A percentile compares a stretch with the other conserved stretches of the same genome.
phyloP scores from a whole-genome alignment of 1,140 invertebrate species.

The Onthophagus taurus region DNA sequence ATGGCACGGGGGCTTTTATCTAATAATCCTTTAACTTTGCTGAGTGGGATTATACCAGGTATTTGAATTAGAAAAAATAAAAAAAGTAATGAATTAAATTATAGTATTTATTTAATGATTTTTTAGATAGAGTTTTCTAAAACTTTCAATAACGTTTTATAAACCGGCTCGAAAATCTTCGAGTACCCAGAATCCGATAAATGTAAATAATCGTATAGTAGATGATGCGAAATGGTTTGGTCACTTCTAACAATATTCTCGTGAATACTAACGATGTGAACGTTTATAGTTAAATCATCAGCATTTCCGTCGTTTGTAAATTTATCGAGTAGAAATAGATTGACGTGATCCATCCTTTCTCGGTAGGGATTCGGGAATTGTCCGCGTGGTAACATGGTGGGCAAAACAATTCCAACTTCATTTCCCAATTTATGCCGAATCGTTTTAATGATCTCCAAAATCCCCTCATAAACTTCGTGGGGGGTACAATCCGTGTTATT shows the following conservation, averaged over 20 bases:
- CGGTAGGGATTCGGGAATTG: constrained; percentile 55
- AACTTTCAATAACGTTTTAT: constrained; percentile 41
- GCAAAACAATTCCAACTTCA: constrained; percentile 50
- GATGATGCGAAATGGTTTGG: constrained; percentile 52
- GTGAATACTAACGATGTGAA: constrained; percentile 45
- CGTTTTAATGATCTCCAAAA: constrained; percentile 49
- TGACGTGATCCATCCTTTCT: constrained; percentile 50
- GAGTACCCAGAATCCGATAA: constrained; percentile 54
- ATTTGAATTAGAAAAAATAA: constrained; percentile 6
- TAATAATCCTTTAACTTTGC: constrained; percentile 53
- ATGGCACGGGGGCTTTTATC: constrained; percentile 41
- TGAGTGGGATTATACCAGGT: constrained; percentile 71
- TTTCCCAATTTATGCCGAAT: constrained; percentile 46
- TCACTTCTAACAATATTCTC: constrained; percentile 48
- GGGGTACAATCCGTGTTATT: constrained; percentile 57
- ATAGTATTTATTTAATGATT: neutral
- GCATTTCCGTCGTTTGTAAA: constrained; percentile 31
- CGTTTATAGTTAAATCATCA: constrained; percentile 28
- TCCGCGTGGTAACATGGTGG: constrained; percentile 56
- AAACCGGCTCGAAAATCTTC: constrained; percentile 53
- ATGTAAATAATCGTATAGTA: constrained; percentile 68
- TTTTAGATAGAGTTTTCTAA: constrained; percentile 3
- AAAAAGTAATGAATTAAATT: neutral
- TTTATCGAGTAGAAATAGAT: constrained; percentile 45
- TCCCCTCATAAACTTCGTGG: constrained; percentile 55